These are phyloP conservation scores for Coluber constrictor DNA, from an alignment of 2,797 vertebrate species.

Conservation along the genomic window DNA sequence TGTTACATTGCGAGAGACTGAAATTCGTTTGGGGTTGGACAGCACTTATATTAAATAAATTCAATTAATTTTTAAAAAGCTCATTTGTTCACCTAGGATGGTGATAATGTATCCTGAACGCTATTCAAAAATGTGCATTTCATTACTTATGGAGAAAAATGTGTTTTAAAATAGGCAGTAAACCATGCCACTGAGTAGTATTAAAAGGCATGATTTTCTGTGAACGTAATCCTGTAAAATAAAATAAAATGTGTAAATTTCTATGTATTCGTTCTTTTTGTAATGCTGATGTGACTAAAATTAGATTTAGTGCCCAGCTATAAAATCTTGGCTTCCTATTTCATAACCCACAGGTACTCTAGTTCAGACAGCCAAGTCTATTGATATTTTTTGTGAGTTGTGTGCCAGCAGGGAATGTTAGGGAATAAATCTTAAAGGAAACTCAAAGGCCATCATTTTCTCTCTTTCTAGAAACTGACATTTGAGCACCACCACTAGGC, in stretches of 20 bases:
- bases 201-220: neutral
- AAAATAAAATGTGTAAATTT: neutral
- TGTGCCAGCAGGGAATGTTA: neutral
- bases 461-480: neutral
- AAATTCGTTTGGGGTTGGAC: neutral
- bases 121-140: neutral
- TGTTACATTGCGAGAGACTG: neutral
- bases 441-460: constrained; percentile 4
- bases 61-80: neutral
- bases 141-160: neutral
- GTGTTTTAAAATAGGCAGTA: neutral
- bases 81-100: neutral
- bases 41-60: neutral
- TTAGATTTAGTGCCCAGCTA: neutral
- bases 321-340: neutral
- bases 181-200: neutral
- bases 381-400: neutral
- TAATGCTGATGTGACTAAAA: neutral
- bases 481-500: constrained; percentile 34
- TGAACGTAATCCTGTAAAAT: neutral
- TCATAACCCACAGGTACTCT: neutral
- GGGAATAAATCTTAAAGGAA: neutral
- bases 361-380: neutral
- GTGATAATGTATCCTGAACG: neutral
- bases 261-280: neutral